These are phyloP conservation scores for Thunnus thynnus DNA, from an alignment of 2,113 vertebrate genomes.

Conservation along the genomic window DNA sequence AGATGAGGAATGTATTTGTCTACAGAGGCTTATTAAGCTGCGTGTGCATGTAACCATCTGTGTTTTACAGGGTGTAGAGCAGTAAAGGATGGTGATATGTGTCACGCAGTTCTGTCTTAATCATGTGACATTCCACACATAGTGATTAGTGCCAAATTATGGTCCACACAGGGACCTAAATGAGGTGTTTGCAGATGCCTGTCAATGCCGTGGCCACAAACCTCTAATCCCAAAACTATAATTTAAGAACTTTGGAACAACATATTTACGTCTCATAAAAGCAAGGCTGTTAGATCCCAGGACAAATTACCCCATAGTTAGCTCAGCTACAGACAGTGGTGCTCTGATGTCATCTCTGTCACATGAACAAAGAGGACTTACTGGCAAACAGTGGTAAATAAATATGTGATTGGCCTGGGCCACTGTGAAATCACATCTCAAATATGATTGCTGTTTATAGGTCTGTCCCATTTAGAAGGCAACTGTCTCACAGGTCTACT, in stretches of 20 bases:
- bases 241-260: conserved; percentile 65
- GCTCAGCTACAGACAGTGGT: conserved; percentile 17
- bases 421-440: not conserved
- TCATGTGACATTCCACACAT: conserved; percentile 73
- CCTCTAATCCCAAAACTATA: conserved; percentile 59
- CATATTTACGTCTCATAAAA: conserved; percentile 56
- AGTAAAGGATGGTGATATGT: conserved; percentile 59
- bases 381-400: conserved; percentile 20
- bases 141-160: conserved; percentile 72
- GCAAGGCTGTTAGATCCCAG: conserved; percentile 43
- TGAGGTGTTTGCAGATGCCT: conserved; percentile 77
- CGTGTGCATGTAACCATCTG: conserved; percentile 58
- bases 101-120: conserved; percentile 59
- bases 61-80: conserved; percentile 69
- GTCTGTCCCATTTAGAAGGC: not conserved
- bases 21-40: conserved; percentile 48
- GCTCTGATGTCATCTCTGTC: conserved; percentile 39
- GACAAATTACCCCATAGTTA: conserved; percentile 58
- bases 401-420: not conserved
- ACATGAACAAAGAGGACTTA: conserved; percentile 13
- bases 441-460: conserved; percentile 3
- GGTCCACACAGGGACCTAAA: conserved; percentile 51
- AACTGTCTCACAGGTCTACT: not conserved
- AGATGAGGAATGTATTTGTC: conserved; percentile 36
- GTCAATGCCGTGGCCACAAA: conserved; percentile 42